Base-by-base conservation (phyloP, 2,113 vertebrate species). In the Mormyrus iriodes region DNA sequence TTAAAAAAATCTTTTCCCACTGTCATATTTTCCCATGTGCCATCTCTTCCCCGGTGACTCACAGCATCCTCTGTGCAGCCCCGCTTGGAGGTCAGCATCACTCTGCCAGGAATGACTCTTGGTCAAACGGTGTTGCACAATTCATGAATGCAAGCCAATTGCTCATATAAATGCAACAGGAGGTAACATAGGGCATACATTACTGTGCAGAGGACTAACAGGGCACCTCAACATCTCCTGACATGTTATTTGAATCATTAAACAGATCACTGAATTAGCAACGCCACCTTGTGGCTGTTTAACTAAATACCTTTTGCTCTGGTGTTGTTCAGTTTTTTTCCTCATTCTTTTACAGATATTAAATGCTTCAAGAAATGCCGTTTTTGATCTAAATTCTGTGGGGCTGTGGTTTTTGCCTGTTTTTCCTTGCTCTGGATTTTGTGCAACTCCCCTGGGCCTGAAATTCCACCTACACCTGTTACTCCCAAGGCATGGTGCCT, bases 91-190 rank as follows among this genome's bases (percentile, higher is more conserved):
- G 52, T 55, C 39, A 65, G 65, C 88, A 88, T 55, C 39, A 48
- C 88, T 15, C 12, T 53, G 24, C 88, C 61, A 85, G 86, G n/a
- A 91, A 89, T 88, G 85, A 48, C 83, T 73, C 7, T 10, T 89
- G 73, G 52, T 49, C 87, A 31, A 49, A 24, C n/a, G 6, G 90
- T 52, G 21, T 90, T 76, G 31, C 61, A 58, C 55, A 51, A 61
- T 89, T 55, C 61, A n/a, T 21, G 89, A 58, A 65, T 76, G 49
- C 85, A 87, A 69, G 44, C 87, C 42, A 48, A 53, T 55, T 21
- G n/a, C 52, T 89, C 51, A 19, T 27, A 58, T 24, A 85, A 51
- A 24, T 24, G n/a, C 6, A 6, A 52, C 21, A 0, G 48, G 49
- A 27, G 21, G 3, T 27, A 53, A 53, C 6, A 8, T 48, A 21